Evolutionary conservation across 2,888 invertebrate species (phyloP).

Genomic region (Cepaea hortensis): DNA sequence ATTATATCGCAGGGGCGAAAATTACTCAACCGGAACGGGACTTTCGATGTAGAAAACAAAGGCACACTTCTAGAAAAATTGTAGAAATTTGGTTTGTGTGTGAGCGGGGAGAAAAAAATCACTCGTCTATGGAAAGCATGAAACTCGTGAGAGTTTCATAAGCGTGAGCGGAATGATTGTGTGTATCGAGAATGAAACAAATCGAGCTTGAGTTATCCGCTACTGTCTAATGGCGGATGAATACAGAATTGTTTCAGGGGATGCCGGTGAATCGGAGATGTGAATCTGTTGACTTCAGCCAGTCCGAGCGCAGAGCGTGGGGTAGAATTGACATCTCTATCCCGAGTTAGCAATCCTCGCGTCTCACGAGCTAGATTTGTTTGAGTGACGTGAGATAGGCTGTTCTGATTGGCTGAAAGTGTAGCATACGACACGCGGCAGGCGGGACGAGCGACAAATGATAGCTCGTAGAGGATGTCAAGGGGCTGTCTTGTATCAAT

Average conservation of each 20-base stretch:
- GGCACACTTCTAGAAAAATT: not conserved
- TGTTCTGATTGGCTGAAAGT: constrained; percentile 13
- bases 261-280: too few relatives aligned
- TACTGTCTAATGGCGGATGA: constrained; percentile 21
- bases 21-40: not conserved
- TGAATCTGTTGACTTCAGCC: constrained; percentile 1
- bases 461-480: constrained; percentile 8
- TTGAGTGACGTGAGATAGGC: not conserved
- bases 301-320: constrained; percentile 4
- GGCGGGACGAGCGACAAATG: constrained; percentile 37
- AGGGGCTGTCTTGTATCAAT: constrained; percentile 34
- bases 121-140: not conserved
- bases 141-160: constrained; percentile 4
- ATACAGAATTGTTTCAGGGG: not conserved
- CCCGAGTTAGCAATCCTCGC: constrained; percentile 14
- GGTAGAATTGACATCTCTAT: constrained; percentile 34
- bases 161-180: constrained; percentile 22
- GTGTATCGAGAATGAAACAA: constrained; percentile 24
- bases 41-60: constrained; percentile 20
- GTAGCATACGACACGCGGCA: not conserved
- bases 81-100: constrained; percentile 1
- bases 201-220: constrained; percentile 27
- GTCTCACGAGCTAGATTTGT: not conserved
- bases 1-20: not conserved
- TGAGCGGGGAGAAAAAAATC: not conserved